These are phyloP conservation scores for Alcedo atthis DNA, from an alignment of 2,797 vertebrate species.

Conservation along the genomic window DNA sequence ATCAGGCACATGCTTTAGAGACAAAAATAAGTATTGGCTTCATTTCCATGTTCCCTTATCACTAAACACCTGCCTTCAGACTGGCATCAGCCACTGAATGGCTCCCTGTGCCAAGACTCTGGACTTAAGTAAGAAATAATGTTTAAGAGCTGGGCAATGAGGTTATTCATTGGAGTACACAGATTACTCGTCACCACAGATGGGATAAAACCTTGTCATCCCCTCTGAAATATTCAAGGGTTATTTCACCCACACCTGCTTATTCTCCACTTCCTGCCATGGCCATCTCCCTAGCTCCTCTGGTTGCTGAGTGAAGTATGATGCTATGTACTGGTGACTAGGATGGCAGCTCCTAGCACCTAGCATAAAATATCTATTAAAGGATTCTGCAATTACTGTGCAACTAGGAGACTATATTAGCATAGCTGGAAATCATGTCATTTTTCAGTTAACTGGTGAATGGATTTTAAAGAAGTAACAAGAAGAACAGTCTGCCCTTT, in stretches of 20 bases:
- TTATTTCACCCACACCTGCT: not conserved
- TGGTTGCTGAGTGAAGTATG: rapidly evolving
- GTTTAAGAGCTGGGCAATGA: not conserved
- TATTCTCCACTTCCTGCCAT: not conserved
- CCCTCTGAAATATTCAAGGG: not conserved
- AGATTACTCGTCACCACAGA: not conserved
- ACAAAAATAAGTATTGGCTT: constrained; percentile 53
- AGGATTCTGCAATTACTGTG: not conserved
- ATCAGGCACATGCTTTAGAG: not conserved
- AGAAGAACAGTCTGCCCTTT: not conserved
- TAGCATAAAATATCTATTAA: not conserved
- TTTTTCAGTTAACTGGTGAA: not conserved
- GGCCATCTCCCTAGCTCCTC: not conserved
- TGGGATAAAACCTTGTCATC: not conserved
- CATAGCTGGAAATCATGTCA: not conserved
- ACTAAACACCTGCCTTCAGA: not conserved
- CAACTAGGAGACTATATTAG: not conserved
- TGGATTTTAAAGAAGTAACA: not conserved
- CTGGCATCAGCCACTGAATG: not conserved
- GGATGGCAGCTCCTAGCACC: not conserved
- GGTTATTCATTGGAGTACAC: not conserved
- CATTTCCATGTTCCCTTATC: not conserved
- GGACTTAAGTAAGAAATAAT: not conserved
- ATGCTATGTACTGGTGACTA: not conserved
- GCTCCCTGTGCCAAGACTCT: not conserved